Evolutionary conservation across 2,113 vertebrate species (phyloP).

Genomic region (Trogon surrucura): DNA sequence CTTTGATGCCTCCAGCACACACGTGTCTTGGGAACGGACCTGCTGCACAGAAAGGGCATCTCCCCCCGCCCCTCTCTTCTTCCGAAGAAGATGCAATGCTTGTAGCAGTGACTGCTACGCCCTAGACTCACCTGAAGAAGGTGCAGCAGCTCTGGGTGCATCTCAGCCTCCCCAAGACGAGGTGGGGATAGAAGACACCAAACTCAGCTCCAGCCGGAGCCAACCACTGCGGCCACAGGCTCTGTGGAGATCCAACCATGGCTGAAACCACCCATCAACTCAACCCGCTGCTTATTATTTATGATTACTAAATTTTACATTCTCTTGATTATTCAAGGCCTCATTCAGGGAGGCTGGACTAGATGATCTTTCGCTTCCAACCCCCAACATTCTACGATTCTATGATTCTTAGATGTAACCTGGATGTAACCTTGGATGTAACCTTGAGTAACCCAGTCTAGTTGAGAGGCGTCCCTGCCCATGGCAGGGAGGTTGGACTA

Average conservation of each 20-base stretch:
- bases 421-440: no score
- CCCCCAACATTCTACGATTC: no score
- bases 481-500: no score
- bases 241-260: background rate
- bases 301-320: background rate
- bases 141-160: accelerated
- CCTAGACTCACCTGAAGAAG: accelerated
- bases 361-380: no score
- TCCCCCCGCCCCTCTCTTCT: background rate
- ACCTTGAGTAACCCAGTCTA: no score
- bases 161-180: accelerated
- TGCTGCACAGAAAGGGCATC: background rate
- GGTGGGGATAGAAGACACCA: background rate
- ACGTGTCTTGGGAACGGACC: background rate
- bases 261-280: background rate
- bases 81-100: accelerated
- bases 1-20: accelerated
- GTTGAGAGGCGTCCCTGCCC: no score
- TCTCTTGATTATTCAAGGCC: background rate
- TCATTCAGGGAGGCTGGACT: no score
- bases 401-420: no score
- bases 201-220: background rate
- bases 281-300: background rate
- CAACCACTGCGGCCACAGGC: accelerated
- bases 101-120: background rate